A percentile compares a stretch with the other conserved stretches of the same genome.
Evolutionary conservation across 2,888 invertebrate genomes (phyloP).

Genomic region (Aelia acuminata): DNA sequence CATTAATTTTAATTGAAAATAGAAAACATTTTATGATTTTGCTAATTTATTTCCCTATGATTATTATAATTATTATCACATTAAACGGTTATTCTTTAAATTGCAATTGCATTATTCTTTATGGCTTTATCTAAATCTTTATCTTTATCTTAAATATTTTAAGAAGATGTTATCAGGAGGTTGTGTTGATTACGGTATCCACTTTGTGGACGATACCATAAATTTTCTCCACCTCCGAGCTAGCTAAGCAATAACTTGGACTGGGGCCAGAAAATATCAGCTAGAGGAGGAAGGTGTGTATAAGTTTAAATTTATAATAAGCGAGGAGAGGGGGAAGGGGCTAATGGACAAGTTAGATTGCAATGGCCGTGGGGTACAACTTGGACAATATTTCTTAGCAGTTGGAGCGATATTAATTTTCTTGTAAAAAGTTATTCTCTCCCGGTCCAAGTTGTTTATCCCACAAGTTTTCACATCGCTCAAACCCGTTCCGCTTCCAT

Average conservation of each 20-base stretch:
- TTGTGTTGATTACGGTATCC: background rate
- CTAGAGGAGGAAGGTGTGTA: background rate
- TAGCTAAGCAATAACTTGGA: constrained; percentile 41
- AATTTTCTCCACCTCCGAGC: background rate
- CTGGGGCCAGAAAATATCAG: background rate
- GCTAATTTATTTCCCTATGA: too few relatives aligned
- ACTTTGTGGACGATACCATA: background rate
- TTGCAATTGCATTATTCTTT: too few relatives aligned
- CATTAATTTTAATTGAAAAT: too few relatives aligned
- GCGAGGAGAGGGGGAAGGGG: background rate
- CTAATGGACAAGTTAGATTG: constrained; percentile 59
- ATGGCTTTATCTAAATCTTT: too few relatives aligned
- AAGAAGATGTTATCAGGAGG: background rate
- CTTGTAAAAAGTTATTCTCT: constrained; percentile 56
- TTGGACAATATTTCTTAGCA: constrained; percentile 62
- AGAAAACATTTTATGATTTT: too few relatives aligned
- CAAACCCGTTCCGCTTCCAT: constrained; percentile 48
- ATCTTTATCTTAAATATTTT: too few relatives aligned
- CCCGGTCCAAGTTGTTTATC: constrained; percentile 55
- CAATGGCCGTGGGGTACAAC: constrained; percentile 60
- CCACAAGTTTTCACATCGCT: constrained; percentile 54
- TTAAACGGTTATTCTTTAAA: too few relatives aligned
- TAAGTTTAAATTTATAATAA: constrained; percentile 48
- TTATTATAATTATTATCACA: too few relatives aligned
- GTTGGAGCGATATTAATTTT: constrained; percentile 56